These are phyloP conservation scores for Eumerus sabulonum DNA, from an alignment of 2,888 invertebrate genomes.

Conservation along the genomic window DNA sequence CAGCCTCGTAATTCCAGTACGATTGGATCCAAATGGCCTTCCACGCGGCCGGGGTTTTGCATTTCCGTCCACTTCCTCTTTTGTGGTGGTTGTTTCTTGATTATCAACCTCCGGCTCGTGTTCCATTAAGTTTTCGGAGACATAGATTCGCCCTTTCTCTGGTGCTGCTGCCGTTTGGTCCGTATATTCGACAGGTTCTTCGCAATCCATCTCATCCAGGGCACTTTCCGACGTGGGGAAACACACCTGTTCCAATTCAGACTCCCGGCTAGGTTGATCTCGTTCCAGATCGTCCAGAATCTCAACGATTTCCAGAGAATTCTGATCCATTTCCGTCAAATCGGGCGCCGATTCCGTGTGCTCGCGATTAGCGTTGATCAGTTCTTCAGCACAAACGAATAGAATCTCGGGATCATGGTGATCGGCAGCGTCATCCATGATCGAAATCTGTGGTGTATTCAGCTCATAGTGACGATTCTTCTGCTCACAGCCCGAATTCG, in stretches of 20 bases:
- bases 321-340: slow-evolving; percentile 29
- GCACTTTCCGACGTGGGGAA: slow-evolving; percentile 7
- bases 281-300: slow-evolving; percentile 66
- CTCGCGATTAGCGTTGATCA: slow-evolving; percentile 68
- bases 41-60: slow-evolving; percentile 72
- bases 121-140: slow-evolving; percentile 76
- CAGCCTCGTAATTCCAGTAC: slow-evolving; percentile 73
- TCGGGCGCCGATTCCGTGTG: slow-evolving; percentile 5
- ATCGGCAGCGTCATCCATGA: slow-evolving; percentile 60
- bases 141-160: slow-evolving; percentile 77
- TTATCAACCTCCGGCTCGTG: slow-evolving; percentile 29
- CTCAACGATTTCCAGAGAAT: slow-evolving; percentile 62
- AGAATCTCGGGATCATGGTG: slow-evolving; percentile 69
- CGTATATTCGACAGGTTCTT: neutral
- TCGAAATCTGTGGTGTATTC: slow-evolving; percentile 72
- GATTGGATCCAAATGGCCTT: slow-evolving; percentile 76
- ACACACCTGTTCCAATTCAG: slow-evolving; percentile 32
- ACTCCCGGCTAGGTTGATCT: slow-evolving; percentile 59
- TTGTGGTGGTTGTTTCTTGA: slow-evolving; percentile 25
- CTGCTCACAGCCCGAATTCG: slow-evolving; percentile 49
- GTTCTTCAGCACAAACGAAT: slow-evolving; percentile 70
- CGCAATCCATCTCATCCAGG: slow-evolving; percentile 18
- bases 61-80: slow-evolving; percentile 10
- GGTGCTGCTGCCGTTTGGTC: slow-evolving; percentile 50
- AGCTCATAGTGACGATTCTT: slow-evolving; percentile 70